Conservation (phyloP, 2,113 vertebrate species). For the Choloepus hoffmanni region DNA sequence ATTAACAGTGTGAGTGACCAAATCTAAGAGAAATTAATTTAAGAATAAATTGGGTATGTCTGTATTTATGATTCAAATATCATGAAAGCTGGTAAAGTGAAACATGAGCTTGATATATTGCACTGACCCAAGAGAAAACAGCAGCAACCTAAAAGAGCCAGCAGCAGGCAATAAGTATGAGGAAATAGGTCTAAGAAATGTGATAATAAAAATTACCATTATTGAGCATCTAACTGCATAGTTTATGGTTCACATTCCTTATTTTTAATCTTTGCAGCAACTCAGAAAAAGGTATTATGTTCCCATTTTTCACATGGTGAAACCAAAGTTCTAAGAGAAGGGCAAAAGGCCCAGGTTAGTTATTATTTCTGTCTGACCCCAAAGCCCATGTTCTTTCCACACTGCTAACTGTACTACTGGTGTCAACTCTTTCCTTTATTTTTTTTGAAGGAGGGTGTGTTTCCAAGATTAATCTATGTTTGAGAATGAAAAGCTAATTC, state of each 20-base stretch:
- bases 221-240: not conserved
- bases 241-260: not conserved
- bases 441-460: too few species aligned
- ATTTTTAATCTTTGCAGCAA: not conserved
- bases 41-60: not conserved
- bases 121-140: not conserved
- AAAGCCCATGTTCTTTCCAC: not conserved
- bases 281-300: not conserved
- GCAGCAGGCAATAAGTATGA: not conserved
- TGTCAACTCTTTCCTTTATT: not conserved
- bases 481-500: not conserved
- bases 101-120: not conserved
- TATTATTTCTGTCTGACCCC: not conserved
- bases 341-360: not conserved
- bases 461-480: slow-evolving; percentile 2
- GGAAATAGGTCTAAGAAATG: not conserved
- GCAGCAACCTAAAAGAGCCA: not conserved
- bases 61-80: not conserved
- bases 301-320: not conserved
- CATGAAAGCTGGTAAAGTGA: not conserved
- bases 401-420: not conserved
- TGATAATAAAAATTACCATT: not conserved
- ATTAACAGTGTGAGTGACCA: not conserved
- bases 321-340: not conserved
- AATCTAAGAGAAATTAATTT: not conserved